These are phyloP conservation scores for Alca torda DNA, from an alignment of 2,797 vertebrate genomes.

Conservation along the genomic window DNA sequence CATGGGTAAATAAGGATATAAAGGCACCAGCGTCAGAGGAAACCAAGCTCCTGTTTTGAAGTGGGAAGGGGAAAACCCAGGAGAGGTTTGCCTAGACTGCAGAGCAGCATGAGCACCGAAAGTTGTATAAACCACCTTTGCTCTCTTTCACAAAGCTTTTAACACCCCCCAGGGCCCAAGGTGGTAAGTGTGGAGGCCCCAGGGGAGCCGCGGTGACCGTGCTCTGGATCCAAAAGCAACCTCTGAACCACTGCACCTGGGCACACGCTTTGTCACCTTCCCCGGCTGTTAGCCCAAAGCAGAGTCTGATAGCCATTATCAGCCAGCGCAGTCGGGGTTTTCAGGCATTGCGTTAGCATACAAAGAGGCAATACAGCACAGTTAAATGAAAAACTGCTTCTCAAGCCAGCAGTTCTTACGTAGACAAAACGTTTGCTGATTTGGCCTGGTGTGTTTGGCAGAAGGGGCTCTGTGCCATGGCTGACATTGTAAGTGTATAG, in stretches of 20 bases:
- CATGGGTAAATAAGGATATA: background rate
- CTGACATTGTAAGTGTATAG: background rate
- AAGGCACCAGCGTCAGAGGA: background rate
- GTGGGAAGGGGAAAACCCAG: background rate
- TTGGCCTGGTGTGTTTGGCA: background rate
- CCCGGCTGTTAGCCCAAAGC: background rate
- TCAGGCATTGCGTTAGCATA: background rate
- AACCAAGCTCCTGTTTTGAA: background rate
- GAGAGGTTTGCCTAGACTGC: background rate
- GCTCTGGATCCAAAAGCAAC: background rate
- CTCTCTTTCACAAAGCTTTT: background rate
- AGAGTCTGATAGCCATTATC: background rate
- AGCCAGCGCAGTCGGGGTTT: background rate
- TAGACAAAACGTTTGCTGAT: background rate
- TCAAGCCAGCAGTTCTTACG: background rate
- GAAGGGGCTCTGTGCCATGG: background rate
- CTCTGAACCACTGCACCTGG: background rate
- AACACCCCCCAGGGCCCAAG: background rate
- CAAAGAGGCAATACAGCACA: background rate
- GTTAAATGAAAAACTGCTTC: background rate
- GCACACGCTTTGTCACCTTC: background rate
- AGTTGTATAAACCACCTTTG: rapidly evolving
- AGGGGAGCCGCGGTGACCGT: background rate
- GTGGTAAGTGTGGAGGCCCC: background rate
- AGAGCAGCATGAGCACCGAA: background rate